Evolutionary conservation across 2,113 vertebrate species (phyloP).

Genomic region (Centropristis striata): DNA sequence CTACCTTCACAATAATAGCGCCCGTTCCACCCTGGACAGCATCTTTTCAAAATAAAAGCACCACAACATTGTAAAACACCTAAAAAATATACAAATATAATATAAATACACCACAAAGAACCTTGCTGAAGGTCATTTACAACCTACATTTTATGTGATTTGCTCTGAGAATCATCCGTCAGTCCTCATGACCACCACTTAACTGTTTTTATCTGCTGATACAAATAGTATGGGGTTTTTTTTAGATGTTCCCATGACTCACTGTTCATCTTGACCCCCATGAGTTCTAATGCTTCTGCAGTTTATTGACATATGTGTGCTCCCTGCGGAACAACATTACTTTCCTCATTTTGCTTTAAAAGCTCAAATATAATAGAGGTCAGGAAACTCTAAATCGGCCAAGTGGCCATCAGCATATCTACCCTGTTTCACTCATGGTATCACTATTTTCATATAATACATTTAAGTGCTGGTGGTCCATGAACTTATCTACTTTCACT

Average conservation of each 20-base stretch:
- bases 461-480: conserved; percentile 3
- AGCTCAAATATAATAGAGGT: neutral
- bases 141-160: neutral
- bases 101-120: too few relatives aligned
- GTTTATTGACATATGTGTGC: too few relatives aligned
- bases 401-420: neutral
- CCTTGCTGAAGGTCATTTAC: too few relatives aligned
- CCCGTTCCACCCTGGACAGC: too few relatives aligned
- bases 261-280: neutral
- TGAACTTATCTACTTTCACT: neutral
- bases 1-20: too few relatives aligned
- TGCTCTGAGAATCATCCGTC: neutral
- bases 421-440: neutral
- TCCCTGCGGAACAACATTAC: too few relatives aligned
- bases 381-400: neutral
- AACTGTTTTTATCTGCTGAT: neutral
- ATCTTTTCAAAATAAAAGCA: too few relatives aligned
- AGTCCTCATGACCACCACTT: neutral
- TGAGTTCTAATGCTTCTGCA: too few relatives aligned
- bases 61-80: too few relatives aligned
- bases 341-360: too few relatives aligned
- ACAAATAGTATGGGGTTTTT: neutral
- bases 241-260: neutral
- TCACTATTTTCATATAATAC: too few relatives aligned
- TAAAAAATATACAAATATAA: too few relatives aligned